Base-by-base conservation (phyloP, 2,113 vertebrate species). In the Tragelaphus buxtoni region DNA sequence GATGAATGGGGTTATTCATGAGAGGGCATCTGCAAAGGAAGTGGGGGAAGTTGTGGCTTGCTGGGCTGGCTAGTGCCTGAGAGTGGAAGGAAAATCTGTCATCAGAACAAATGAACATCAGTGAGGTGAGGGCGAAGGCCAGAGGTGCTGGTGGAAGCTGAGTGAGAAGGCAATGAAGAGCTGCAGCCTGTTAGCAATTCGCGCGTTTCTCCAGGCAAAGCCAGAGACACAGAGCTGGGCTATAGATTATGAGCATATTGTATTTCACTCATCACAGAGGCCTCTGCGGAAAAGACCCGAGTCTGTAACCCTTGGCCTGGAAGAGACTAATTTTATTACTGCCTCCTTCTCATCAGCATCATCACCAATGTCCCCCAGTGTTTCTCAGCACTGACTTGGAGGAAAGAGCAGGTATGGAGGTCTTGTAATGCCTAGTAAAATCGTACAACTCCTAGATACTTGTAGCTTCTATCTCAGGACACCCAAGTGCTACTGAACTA, bases 21-120 rank as follows among this genome's bases (percentile, higher is more conserved):
- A 96, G 61, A 96, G 90, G 96, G 94, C 94, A 97, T 91, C 92
- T 96, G 95, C 84, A 56, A 86, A 74, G 96, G 96, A 97, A 97
- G 24, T 39, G 22, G 63, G 85, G 85, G 51, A 90, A 58, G 56
- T 35, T 88, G 88, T 60, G 58, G 65, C 58, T 82, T 11, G 47
- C 63, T 30, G 61, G 65, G 58, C 85, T n/a, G 51, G 69, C 39
- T 39, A n/a, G 61, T 32, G 32, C 51, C 61, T 9, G 77, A 95
- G 84, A 88, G 39, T 47, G 17, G 74, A 96, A 85, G 76, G 81
- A 77, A 92, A 84, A 93, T 95, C 93, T 96, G 60, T 97, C 95
- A 76, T 94, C 80, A 95, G 82, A 94, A 63, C 55, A 96, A 89
- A 88, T 92, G 89, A 95, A 69, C 45, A 18, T 72, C 5, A 84